Evolutionary conservation across 2,113 vertebrate species (phyloP).

Genomic region (Semicossyphus pulcher): DNA sequence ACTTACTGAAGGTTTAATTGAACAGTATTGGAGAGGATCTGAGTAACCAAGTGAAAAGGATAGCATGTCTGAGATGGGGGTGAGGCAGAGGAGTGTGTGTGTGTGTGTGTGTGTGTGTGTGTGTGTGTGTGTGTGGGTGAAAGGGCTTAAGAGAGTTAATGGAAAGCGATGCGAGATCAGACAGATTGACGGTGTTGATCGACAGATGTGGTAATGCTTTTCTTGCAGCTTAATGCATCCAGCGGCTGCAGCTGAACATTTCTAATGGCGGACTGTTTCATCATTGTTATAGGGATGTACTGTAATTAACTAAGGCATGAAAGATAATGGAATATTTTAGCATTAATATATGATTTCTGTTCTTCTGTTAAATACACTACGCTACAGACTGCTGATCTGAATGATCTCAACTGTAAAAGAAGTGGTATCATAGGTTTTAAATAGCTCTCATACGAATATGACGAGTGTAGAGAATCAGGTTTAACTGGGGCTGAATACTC

Average conservation of each 20-base stretch:
- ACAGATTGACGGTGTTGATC: conserved; percentile 65
- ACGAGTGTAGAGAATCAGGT: conserved; percentile 4
- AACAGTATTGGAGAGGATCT: conserved; percentile 57
- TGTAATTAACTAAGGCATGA: neutral
- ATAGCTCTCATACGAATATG: neutral
- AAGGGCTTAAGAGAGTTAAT: conserved; percentile 63
- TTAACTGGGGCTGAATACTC: neutral
- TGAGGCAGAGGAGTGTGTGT: neutral
- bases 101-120: neutral
- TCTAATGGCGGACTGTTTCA: conserved; percentile 28
- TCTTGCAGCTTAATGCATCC: conserved; percentile 56
- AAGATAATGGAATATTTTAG: neutral
- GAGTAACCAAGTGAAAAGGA: conserved; percentile 49
- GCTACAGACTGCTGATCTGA: neutral
- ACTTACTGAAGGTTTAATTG: conserved; percentile 49
- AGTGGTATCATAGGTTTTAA: conserved; percentile 2
- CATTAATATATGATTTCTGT: neutral
- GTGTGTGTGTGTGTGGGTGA: conserved; percentile 5
- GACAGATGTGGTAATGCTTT: conserved; percentile 65
- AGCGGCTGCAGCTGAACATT: conserved; percentile 44
- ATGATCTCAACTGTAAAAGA: neutral
- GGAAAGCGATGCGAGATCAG: conserved; percentile 64
- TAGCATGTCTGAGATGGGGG: conserved; percentile 20
- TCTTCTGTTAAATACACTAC: neutral
- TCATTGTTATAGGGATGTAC: conserved; percentile 16